phyloP scores from a whole-genome alignment of 1,140 invertebrate species.

The Neodiprion fabricii region DNA sequence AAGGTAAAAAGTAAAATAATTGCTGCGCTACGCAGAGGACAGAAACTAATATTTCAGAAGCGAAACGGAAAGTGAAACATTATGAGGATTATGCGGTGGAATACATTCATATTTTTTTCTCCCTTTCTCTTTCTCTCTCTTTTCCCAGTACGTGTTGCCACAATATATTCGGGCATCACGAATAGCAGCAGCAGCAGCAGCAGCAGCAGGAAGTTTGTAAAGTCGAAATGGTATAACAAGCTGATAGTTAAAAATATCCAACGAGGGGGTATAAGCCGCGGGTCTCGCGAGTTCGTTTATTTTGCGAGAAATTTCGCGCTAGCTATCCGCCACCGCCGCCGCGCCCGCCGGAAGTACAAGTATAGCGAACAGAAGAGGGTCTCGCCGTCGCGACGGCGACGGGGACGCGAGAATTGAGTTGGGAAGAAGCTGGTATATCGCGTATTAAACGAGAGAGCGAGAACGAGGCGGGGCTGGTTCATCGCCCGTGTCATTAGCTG shows the following conservation, averaged over 20 bases:
- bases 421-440: too few relatives aligned
- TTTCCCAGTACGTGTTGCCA: too few relatives aligned
- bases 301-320: constrained; percentile 26
- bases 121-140: neutral
- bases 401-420: too few relatives aligned
- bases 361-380: neutral
- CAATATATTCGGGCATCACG: too few relatives aligned
- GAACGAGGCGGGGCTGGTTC: too few relatives aligned
- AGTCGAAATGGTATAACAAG: constrained; percentile 5
- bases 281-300: neutral
- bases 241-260: constrained; percentile 7
- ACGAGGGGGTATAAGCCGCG: neutral
- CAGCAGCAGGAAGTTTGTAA: neutral
- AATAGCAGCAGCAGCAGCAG: too few relatives aligned
- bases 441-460: too few relatives aligned
- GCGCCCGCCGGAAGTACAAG: constrained; percentile 15
- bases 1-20: too few relatives aligned
- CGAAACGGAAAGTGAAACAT: too few relatives aligned
- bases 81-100: neutral
- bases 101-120: neutral
- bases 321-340: constrained; percentile 38
- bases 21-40: too few relatives aligned
- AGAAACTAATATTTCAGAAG: too few relatives aligned
- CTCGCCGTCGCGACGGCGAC: neutral
- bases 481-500: too few relatives aligned